A percentile compares a stretch with the other conserved stretches of the same genome.
Evolutionary conservation across 2,113 vertebrate genomes (phyloP).

Genomic region (Taurulus bubalis): DNA sequence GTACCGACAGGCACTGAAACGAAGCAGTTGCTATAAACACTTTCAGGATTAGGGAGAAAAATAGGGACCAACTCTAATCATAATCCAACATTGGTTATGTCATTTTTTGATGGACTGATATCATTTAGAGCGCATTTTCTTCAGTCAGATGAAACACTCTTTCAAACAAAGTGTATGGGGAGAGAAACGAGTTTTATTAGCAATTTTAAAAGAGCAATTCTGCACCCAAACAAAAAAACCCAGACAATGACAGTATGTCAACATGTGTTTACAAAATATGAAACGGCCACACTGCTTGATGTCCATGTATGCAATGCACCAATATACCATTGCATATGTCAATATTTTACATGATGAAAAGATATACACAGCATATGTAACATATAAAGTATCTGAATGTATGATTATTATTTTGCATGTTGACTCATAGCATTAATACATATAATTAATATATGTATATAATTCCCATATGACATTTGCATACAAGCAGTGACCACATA

Average conservation of each 20-base stretch:
- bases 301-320: too few relatives aligned
- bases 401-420: background rate
- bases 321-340: background rate
- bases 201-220: background rate
- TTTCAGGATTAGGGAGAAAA: constrained; percentile 22
- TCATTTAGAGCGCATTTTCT: background rate
- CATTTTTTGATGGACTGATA: constrained; percentile 33
- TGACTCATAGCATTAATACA: background rate
- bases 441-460: background rate
- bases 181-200: constrained; percentile 2
- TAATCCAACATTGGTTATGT: constrained; percentile 58
- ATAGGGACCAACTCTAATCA: constrained; percentile 14
- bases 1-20: background rate
- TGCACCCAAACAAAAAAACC: background rate
- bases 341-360: background rate
- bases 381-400: background rate
- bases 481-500: background rate
- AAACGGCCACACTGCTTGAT: background rate
- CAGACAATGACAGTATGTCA: background rate
- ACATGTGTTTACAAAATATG: background rate
- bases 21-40: constrained; percentile 7
- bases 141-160: constrained; percentile 17
- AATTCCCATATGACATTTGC: background rate
- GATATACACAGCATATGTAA: background rate
- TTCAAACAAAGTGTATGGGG: background rate